Evolutionary conservation across 2,797 vertebrate genomes (phyloP).

Genomic region (Kryptopterus vitreolus): DNA sequence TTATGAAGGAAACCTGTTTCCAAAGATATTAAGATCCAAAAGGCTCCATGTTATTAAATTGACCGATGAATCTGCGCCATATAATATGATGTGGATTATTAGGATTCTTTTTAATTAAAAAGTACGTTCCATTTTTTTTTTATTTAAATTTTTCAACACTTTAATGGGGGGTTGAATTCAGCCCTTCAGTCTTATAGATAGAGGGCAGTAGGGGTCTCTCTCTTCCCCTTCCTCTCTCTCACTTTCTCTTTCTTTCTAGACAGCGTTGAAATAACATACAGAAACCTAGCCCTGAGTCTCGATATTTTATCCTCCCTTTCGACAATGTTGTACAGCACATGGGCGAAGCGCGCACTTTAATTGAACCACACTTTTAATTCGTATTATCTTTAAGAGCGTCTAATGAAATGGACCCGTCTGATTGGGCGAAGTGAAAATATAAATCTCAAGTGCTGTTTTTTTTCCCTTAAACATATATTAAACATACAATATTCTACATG

Average conservation of each 20-base stretch:
- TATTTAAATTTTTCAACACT: constrained; percentile 81
- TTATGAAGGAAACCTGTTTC: constrained; percentile 82
- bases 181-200: constrained; percentile 74
- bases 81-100: constrained; percentile 88
- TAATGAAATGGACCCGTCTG: constrained; percentile 74
- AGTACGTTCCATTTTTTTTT: constrained; percentile 78
- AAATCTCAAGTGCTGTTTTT: constrained; percentile 67
- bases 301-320: constrained; percentile 54
- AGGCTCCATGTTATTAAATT: constrained; percentile 86
- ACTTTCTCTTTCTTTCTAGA: constrained; percentile 27
- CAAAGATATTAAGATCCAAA: constrained; percentile 85
- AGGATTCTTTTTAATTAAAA: constrained; percentile 88
- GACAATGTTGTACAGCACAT: constrained; percentile 42
- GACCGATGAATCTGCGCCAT: constrained; percentile 85
- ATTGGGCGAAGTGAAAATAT: constrained; percentile 69
- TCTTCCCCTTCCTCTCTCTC: constrained; percentile 38
- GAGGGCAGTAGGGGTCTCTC: constrained; percentile 68
- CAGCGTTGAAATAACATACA: constrained; percentile 52
- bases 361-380: constrained; percentile 74
- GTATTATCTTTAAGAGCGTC: constrained; percentile 77
- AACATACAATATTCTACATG: no score
- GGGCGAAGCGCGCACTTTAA: constrained; percentile 62
- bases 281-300: constrained; percentile 49
- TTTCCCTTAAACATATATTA: constrained; percentile 19
- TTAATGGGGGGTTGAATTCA: constrained; percentile 81